phyloP scores from a whole-genome alignment of 2,888 invertebrate species.

The Acrobasis suavella region DNA sequence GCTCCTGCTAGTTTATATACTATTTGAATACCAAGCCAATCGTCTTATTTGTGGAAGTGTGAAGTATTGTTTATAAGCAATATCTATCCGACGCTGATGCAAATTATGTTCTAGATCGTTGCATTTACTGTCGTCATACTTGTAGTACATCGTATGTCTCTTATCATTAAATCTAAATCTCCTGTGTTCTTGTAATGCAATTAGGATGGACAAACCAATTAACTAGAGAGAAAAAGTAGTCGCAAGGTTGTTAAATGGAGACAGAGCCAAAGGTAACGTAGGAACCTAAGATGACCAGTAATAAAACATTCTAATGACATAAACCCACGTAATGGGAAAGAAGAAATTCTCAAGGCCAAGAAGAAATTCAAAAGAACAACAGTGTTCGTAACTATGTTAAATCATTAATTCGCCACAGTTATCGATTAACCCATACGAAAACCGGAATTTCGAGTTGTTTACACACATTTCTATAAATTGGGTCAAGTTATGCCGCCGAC shows the following conservation, averaged over 20 bases:
- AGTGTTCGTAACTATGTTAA: too few relatives aligned
- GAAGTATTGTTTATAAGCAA: slow-evolving; percentile 4
- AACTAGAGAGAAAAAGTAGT: too few relatives aligned
- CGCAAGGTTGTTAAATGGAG: too few relatives aligned
- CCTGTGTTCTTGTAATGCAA: too few relatives aligned
- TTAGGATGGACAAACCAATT: too few relatives aligned
- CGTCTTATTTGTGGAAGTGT: not conserved
- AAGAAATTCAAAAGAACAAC: too few relatives aligned
- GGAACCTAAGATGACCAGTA: too few relatives aligned
- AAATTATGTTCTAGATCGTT: slow-evolving; percentile 25
- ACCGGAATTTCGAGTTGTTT: slow-evolving; percentile 5
- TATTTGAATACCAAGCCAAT: slow-evolving; percentile 27
- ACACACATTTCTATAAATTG: slow-evolving; percentile 23
- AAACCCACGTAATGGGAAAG: too few relatives aligned
- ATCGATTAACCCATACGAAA: not conserved
- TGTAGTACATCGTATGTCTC: not conserved
- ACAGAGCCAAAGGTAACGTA: too few relatives aligned
- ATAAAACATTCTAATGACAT: too few relatives aligned
- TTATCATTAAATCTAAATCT: too few relatives aligned
- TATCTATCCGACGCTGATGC: not conserved
- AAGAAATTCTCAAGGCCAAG: too few relatives aligned
- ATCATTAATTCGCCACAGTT: not conserved
- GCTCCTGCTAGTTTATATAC: slow-evolving; percentile 36
- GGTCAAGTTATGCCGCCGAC: slow-evolving; percentile 21
- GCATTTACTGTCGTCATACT: not conserved